Evolutionary conservation across 2,888 invertebrate species (phyloP), one percentile per base, ranked within the genome.

Genomic region (Notocelia uddmanniana): DNA sequence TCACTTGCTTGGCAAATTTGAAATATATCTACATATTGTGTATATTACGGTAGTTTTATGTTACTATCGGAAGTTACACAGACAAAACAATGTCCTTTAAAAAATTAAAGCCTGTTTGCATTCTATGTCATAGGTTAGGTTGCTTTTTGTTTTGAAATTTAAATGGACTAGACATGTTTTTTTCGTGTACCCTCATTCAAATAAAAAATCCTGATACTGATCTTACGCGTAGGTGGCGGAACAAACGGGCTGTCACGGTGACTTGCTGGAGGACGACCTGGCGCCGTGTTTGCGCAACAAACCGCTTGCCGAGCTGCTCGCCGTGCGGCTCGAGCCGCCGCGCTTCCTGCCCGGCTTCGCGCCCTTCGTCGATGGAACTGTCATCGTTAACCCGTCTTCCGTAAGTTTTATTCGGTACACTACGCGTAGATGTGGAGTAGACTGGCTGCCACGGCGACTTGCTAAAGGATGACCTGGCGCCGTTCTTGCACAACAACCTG

Each of bases 281-380:
- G 97, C 97, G 15, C 97, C 97, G 64, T 98, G 98, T 85, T 94
- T 98, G 77, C 95, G 98, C 68, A 95, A 96, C 80, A 97, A 97
- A 81, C 95, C 96, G n/a, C 94, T 97, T 26, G 93, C 95, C 21
- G 96, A 97, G 77, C 92, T 98, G 72, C 94, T 97, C 70, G 94
- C 96, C 50, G 96, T 97, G 55, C 94, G 95, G 79, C 94, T 97
- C 68, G 97, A 97, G 81, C 96, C 97, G 41, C 98, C 98, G 9
- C 92, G 95, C 80, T 98, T 97, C 88, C 95, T 98, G 68, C 96
- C 97, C 45, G 97, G 97, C 23, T 98, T 98, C 86, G 98, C 98
- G n/a, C 98, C 98, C 2, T 98, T 98, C 86, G 96, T 98, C 78
- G 98, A 98, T 89, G 98, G 98, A 78, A 97, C 97, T 31, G 97